Conservation (phyloP, 2,888 invertebrate genomes). For the Ischnus inquisitorius region DNA sequence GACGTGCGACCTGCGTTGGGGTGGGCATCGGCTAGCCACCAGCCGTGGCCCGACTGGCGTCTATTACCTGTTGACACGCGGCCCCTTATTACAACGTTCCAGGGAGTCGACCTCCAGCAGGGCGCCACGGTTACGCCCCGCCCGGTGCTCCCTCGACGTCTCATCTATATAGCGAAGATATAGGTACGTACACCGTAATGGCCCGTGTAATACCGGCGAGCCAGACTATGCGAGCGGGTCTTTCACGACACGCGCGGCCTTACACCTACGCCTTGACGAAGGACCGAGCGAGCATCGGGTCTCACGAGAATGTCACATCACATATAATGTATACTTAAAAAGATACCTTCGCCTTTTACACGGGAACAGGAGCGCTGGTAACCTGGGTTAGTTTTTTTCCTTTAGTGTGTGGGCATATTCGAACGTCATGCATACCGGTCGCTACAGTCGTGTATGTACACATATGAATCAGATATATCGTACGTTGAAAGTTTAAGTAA, state of each 20-base stretch:
- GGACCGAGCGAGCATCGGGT: conserved; percentile 15
- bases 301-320: conserved; percentile 21
- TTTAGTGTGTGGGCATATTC: conserved; percentile 3
- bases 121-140: conserved; percentile 60
- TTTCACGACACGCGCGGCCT: conserved; percentile 27
- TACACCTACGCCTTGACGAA: conserved; percentile 36
- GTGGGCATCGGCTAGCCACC: conserved; percentile 47
- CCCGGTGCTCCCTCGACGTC: conserved; percentile 52
- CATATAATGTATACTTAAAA: conserved; percentile 26
- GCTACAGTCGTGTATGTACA: conserved; percentile 7
- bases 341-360: conserved; percentile 12
- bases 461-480: neutral
- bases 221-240: conserved; percentile 1
- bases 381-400: neutral
- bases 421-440: conserved; percentile 9
- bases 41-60: conserved; percentile 61
- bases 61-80: conserved; percentile 80
- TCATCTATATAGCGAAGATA: conserved; percentile 35
- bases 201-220: neutral
- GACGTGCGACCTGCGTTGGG: conserved; percentile 38
- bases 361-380: neutral
- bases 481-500: conserved; percentile 17
- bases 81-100: conserved; percentile 74
- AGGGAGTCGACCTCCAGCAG: conserved; percentile 57
- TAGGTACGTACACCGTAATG: conserved; percentile 14